These are phyloP conservation scores for Nyctibius bracteatus DNA, from an alignment of 2,113 vertebrate species.

Conservation along the genomic window DNA sequence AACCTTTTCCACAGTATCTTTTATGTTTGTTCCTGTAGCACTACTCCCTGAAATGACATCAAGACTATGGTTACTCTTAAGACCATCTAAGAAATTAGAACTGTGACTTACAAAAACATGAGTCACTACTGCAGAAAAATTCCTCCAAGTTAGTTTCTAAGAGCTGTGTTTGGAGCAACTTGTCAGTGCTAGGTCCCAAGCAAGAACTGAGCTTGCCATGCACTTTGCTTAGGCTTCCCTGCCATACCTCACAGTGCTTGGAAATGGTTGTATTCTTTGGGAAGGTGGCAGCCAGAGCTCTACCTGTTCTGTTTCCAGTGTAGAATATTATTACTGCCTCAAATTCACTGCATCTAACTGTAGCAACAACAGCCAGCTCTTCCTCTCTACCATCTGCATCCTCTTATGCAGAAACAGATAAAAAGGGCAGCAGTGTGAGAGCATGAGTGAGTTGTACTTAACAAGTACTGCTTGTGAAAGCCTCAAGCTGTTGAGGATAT, in stretches of 20 bases:
- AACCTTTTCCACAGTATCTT: neutral
- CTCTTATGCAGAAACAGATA: neutral
- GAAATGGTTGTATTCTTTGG: neutral
- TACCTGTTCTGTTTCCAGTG: neutral
- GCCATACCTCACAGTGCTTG: fast-evolving
- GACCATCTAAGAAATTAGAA: neutral
- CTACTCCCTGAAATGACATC: neutral
- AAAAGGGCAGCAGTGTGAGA: neutral
- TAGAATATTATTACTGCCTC: neutral
- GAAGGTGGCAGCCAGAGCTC: neutral
- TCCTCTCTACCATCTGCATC: neutral
- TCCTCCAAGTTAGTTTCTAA: neutral
- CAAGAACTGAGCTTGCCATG: fast-evolving
- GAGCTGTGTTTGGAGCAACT: neutral
- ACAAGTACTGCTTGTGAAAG: neutral
- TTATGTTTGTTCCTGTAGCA: neutral
- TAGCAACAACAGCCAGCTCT: neutral
- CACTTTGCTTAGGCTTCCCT: neutral
- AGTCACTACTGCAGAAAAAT: neutral
- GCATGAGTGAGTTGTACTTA: neutral
- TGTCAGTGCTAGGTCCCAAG: neutral
- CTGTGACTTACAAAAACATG: neutral
- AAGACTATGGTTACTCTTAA: neutral
- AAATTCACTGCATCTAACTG: neutral
- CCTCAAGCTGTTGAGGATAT: neutral